Evolutionary conservation across 2,888 invertebrate genomes (phyloP), one percentile per base, ranked within the genome.

Genomic region (Luffia ferchaultella): DNA sequence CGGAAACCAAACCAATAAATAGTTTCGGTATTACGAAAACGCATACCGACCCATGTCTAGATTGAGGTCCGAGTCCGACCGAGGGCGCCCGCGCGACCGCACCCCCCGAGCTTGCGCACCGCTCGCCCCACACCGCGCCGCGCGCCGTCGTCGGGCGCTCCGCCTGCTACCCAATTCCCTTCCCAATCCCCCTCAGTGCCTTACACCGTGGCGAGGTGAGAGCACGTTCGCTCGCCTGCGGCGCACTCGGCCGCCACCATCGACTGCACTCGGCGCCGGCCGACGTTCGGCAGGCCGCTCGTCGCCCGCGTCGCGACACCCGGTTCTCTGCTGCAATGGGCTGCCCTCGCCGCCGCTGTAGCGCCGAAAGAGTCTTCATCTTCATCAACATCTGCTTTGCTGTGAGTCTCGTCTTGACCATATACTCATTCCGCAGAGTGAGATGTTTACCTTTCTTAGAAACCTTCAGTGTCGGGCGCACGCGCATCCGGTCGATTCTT

Each of bases 341-440:
- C 55, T 76, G 77, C 65, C 62, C 69, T 61, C 60, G 68, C 49
- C 70, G 71, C 12, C 60, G 74, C 58, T 80, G 80, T 66, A 63
- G 73, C 60, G 68, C 75, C 18, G 75, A 80, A 62, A 79, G 73
- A 55, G 65, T 78, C 54, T 82, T 83, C 70, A 69, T 82, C 60
- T 79, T 83, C 68, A 77, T 83, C 70, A 82, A 83, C 68, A 72
- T 80, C 56, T 76, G 76, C 18, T 82, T 83, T 62, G 82, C 82
- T 65, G 82, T 83, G 52, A 66, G 72, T 68, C 16, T 20, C 18
- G 18, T 45, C 30, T n/a, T n/a, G n/a, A n/a, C n/a, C n/a, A n/a
- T n/a, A n/a, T n/a, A n/a, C n/a, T n/a, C n/a, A n/a, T n/a, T n/a
- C n/a, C n/a, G n/a, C n/a, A n/a, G n/a, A n/a, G n/a, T n/a, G n/a